Conservation (phyloP, 1,140 invertebrate genomes). For the Drosophila hydei region DNA sequence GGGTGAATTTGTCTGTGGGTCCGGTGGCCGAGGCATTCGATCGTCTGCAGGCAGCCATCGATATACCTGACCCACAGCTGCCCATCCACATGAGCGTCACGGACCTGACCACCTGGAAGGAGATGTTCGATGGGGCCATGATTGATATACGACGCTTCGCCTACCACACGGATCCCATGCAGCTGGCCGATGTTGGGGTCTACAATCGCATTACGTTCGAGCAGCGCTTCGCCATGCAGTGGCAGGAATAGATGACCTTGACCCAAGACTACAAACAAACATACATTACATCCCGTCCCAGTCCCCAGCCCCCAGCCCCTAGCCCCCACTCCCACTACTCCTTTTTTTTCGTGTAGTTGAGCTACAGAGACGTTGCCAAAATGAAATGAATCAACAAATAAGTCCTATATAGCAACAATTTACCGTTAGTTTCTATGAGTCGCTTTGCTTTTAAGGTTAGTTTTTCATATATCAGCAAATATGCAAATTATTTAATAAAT, state of each 20-base stretch:
- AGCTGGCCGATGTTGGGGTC: slow-evolving; percentile 75
- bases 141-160: slow-evolving; percentile 73
- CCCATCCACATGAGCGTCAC: slow-evolving; percentile 80
- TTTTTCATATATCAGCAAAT: background rate
- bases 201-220: slow-evolving; percentile 76
- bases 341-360: background rate
- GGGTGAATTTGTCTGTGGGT: slow-evolving; percentile 78
- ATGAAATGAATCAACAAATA: background rate
- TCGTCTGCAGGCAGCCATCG: slow-evolving; percentile 72
- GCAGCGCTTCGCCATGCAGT: slow-evolving; percentile 76
- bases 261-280: background rate
- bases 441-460: background rate
- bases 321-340: too few relatives aligned
- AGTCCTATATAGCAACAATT: background rate
- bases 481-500: too few relatives aligned
- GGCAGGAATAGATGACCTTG: slow-evolving; percentile 63
- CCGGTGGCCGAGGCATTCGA: slow-evolving; percentile 79
- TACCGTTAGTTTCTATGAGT: background rate
- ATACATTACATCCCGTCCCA: too few relatives aligned
- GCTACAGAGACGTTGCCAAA: background rate
- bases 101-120: slow-evolving; percentile 79
- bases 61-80: slow-evolving; percentile 79
- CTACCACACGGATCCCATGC: slow-evolving; percentile 75
- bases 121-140: slow-evolving; percentile 78
- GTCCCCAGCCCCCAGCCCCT: too few relatives aligned